Base-by-base conservation (phyloP, 2,113 vertebrate genomes). In the Dasyornis broadbenti region DNA sequence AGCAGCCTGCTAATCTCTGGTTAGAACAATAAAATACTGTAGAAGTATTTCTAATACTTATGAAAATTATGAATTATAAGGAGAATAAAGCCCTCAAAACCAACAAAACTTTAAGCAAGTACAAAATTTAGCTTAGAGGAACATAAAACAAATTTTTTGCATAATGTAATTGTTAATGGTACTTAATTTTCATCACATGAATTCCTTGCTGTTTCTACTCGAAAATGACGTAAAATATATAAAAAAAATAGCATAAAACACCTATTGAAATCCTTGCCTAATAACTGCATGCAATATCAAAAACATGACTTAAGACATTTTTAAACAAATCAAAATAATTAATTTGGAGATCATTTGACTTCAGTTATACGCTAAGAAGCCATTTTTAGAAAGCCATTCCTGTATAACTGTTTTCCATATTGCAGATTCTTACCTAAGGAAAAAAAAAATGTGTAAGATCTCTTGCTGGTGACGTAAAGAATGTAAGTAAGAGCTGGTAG, bases 401-500 rank as follows among this genome's bases (percentile, higher is more conserved):
- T 56, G 65, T 94, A 71, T 89, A 82, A 72, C 11, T 77, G 37
- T 61, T 76, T 86, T 88, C 31, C 15, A 3, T 83, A 72, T 45
- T 88, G 44, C 73, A 85, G 60, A 76, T 92, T 91, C 85, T 91
- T 97, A 88, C 78, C 86, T 93, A 92, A 86, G 86, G 87, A 92
- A 26, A 82, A 64, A 92, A 65, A 63, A 75, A 66, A 89, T 6
- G 50, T 57, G 45, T 78, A 66, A 89, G 37, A 26, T 49, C 92
- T 95, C 78, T 96, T 96, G 70, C 78, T 95, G 93, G 91, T 89
- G 89, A 96, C 97, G 89, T 92, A 87, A 96, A 89, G 95, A 96
- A 92, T 98, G 92, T 97, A 97, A 97, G 96, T 95, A 96, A 97
- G 96, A 92, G 84, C 87, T 96, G 94, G 95, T 97, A 98, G 97